Evolutionary conservation across 2,888 invertebrate species (phyloP).

Genomic region (Polyommatus iphigenia): DNA sequence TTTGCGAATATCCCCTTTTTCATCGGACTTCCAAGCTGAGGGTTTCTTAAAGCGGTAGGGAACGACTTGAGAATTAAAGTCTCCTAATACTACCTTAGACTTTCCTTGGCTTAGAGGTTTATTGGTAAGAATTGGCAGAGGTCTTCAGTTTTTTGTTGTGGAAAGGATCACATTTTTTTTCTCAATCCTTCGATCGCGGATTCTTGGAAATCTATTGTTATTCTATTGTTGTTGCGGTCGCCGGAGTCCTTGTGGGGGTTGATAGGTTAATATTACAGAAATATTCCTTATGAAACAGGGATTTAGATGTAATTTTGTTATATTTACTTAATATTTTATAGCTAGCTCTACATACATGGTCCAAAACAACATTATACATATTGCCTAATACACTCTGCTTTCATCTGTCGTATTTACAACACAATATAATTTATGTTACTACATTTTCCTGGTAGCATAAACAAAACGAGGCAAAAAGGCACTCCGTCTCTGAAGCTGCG

Average conservation of each 20-base stretch:
- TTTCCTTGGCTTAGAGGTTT: background rate
- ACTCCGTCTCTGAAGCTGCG: constrained; percentile 4
- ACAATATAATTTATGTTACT: constrained; percentile 1
- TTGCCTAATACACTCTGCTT: constrained; percentile 20
- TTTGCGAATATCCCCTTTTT: background rate
- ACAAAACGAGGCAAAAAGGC: constrained; percentile 11
- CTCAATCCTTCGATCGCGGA: too few relatives aligned
- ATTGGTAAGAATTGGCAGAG: background rate
- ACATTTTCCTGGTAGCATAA: constrained; percentile 17
- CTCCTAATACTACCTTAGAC: background rate
- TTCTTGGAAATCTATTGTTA: too few relatives aligned
- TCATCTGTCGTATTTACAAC: constrained; percentile 3
- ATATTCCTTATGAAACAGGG: too few relatives aligned
- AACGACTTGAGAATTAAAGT: background rate
- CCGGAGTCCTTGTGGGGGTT: too few relatives aligned
- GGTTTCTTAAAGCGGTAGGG: background rate
- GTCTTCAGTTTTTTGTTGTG: background rate
- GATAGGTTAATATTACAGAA: too few relatives aligned
- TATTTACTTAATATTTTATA: background rate
- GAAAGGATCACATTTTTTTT: background rate
- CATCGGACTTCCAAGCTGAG: background rate
- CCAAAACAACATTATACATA: constrained; percentile 1
- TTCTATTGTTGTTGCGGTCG: too few relatives aligned
- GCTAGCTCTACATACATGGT: background rate
- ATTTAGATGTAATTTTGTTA: too few relatives aligned